These are phyloP conservation scores for Cryptosula pallasiana DNA, from an alignment of 2,888 invertebrate genomes.

Conservation along the genomic window DNA sequence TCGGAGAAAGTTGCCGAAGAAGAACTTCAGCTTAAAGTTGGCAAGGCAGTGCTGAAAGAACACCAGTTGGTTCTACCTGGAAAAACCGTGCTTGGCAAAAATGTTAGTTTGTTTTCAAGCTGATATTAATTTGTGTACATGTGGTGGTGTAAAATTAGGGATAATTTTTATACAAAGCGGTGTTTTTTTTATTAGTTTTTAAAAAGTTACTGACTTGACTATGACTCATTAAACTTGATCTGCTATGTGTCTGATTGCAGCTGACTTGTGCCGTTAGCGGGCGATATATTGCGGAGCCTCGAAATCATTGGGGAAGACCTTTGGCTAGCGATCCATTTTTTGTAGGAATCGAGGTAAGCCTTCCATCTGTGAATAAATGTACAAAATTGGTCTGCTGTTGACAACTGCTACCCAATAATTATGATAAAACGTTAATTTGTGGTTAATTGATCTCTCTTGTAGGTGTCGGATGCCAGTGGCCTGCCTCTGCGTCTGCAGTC, in stretches of 20 bases:
- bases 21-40: neutral
- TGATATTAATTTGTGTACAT: too few species aligned
- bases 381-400: too few species aligned
- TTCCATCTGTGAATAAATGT: too few species aligned
- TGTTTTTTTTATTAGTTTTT: too few species aligned
- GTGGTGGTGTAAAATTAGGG: too few species aligned
- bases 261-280: conserved; percentile 1
- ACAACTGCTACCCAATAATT: too few species aligned
- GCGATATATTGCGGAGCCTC: neutral
- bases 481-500: conserved; percentile 4
- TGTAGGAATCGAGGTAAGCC: conserved; percentile 6
- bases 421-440: too few species aligned
- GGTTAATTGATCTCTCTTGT: neutral
- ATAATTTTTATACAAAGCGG: too few species aligned
- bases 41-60: neutral
- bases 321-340: conserved; percentile 4
- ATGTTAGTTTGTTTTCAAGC: conserved; percentile 5
- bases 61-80: neutral
- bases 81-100: neutral
- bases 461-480: conserved; percentile 15
- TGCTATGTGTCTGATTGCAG: neutral
- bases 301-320: neutral
- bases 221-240: neutral
- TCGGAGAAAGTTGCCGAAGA: neutral
- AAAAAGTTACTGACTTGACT: too few species aligned